Base-by-base conservation (phyloP, 2,113 vertebrate genomes). In the Hippocampus mohnikei region DNA sequence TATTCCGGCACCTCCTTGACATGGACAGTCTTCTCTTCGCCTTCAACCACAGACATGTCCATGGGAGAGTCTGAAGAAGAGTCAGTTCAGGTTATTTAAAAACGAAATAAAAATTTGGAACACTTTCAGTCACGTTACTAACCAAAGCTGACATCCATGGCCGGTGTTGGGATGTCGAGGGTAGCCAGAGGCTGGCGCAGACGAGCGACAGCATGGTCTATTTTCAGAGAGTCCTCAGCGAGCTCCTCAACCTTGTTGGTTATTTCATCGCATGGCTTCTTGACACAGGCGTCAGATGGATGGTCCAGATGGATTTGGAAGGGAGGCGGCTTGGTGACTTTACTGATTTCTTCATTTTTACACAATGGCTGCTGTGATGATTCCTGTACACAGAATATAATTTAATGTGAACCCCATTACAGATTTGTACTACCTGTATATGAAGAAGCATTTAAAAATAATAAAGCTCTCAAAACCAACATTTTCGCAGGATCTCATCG, bases 41-140 rank as follows among this genome's bases (percentile, higher is more conserved):
- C 52, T 55, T 95, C 95, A 20, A 93, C 81, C 75, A 97, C 65
- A 0, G 96, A 98, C 91, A 98, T 96, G 71, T 98, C 97, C 95
- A 95, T 96, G 12, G 95, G 95, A 46, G 96, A 98, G 70, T 94
- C 97, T 98, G 64, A 42, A 8, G 25, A 25, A 33, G 2, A 60
- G 10, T 13, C 9, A 63, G 15, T 8, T 2, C 2, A 65, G 5
- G 16, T 20, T 44, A 12, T 12, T 50, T 50, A 7, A 50, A 50
- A 6, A 16, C 12, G n/a, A 46, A 46, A 46, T 3, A 29, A 42
- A 63, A 2, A 8, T 9, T 29, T 46, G 10, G 8, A 23, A 29
- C 42, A 29, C 2, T 27, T 13, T 9, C 11, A 25, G 27, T 50
- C 44, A 37, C 1, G 10, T 15, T 2, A 53, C 91, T 18, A 87